Percentiles rank a stretch among this genome's conserved stretches.
phyloP scores from a whole-genome alignment of 2,888 invertebrate genomes.

The Exephanes ischioxanthus region DNA sequence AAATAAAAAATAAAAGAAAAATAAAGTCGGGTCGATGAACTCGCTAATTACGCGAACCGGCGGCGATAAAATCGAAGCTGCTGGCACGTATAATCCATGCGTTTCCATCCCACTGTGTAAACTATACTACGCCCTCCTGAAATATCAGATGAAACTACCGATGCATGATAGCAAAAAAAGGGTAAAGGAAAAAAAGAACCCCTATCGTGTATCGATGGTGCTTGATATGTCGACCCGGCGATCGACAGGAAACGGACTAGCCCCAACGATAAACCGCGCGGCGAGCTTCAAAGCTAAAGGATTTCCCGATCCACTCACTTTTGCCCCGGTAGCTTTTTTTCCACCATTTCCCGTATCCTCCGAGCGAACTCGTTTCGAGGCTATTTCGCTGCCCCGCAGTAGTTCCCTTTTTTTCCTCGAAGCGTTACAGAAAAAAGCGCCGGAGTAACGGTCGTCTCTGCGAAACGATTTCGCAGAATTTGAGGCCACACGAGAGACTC shows the following conservation, averaged over 20 bases:
- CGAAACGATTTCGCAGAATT: constrained; percentile 46
- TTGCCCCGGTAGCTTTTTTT: constrained; percentile 25
- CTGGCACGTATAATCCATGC: background rate
- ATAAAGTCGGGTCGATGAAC: background rate
- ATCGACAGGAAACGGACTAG: constrained; percentile 43
- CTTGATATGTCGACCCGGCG: constrained; percentile 25
- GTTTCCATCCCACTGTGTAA: background rate
- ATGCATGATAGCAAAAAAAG: constrained; percentile 23
- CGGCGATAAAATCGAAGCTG: constrained; percentile 26
- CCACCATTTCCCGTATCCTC: constrained; percentile 16
- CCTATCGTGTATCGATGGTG: constrained; percentile 1
- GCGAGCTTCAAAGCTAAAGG: constrained; percentile 58
- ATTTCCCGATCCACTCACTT: constrained; percentile 53
- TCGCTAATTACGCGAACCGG: constrained; percentile 27
- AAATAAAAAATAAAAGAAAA: background rate
- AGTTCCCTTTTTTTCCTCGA: background rate
- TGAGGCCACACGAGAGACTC: background rate
- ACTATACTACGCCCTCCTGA: background rate
- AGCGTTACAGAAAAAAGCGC: constrained; percentile 26
- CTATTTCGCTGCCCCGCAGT: background rate
- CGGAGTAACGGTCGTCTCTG: background rate
- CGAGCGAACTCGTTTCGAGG: background rate
- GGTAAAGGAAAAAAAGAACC: background rate
- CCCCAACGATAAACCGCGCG: constrained; percentile 41
- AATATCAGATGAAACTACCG: constrained; percentile 16